A percentile compares a stretch with the other conserved stretches of the same genome.
Conservation (phyloP, 2,888 invertebrate genomes). For the Candidula unifasciata region DNA sequence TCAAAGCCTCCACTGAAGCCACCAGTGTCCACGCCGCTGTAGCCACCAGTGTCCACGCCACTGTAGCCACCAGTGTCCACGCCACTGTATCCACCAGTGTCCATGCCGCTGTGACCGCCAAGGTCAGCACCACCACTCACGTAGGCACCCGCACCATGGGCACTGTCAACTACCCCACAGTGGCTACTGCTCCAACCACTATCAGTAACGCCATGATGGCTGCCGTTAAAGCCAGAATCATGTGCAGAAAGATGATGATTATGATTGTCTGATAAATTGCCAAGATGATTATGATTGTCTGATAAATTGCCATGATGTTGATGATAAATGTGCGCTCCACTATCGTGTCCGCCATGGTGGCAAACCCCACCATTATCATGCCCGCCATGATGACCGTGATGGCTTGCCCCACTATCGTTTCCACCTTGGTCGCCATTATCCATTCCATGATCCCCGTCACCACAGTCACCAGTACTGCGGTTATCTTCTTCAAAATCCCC, state of each 20-base stretch:
- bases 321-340: too few species aligned
- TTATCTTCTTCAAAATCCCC: neutral
- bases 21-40: neutral
- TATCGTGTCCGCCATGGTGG: too few species aligned
- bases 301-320: too few species aligned
- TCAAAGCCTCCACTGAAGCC: neutral
- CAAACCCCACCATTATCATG: neutral
- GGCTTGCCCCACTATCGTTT: neutral
- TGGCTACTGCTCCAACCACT: slow-evolving; percentile 1
- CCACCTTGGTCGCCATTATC: neutral
- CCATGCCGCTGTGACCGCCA: neutral
- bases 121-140: neutral
- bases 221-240: neutral
- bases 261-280: neutral
- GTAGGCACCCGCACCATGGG: neutral
- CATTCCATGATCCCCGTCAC: neutral
- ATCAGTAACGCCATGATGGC: neutral
- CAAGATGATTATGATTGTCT: too few species aligned
- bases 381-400: neutral
- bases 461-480: neutral
- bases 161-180: neutral
- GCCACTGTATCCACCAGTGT: neutral
- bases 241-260: neutral
- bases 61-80: neutral
- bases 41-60: too few species aligned